A percentile compares a stretch with the other conserved stretches of the same genome.
These are phyloP conservation scores for Scaeva pyrastri DNA, from an alignment of 2,888 invertebrate species.

Conservation along the genomic window DNA sequence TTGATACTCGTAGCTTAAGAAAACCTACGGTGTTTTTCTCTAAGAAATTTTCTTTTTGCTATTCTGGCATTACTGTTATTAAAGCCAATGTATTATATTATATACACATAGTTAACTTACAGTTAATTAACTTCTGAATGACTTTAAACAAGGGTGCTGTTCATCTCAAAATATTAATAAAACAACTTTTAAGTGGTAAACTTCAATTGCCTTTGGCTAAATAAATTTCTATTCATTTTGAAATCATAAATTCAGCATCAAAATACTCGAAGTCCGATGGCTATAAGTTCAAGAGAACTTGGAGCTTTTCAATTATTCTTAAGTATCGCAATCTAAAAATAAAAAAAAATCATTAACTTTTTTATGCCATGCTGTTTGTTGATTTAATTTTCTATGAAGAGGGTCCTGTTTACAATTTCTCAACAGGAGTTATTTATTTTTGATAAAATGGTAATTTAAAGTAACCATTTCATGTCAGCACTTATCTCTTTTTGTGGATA, in stretches of 20 bases:
- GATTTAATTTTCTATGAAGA: background rate
- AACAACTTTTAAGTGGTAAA: conserved; percentile 54
- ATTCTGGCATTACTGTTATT: too few relatives aligned
- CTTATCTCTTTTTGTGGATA: conserved; percentile 1
- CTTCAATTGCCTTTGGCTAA: conserved; percentile 37
- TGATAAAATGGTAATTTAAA: background rate
- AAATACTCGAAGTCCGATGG: conserved; percentile 21
- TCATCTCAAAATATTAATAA: conserved; percentile 40
- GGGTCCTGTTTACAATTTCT: too few relatives aligned
- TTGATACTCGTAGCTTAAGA: too few relatives aligned
- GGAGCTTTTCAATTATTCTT: conserved; percentile 17
- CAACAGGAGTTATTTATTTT: background rate
- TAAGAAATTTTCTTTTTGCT: too few relatives aligned
- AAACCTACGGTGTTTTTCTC: too few relatives aligned
- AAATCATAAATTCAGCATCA: conserved; percentile 33
- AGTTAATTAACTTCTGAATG: conserved; percentile 36
- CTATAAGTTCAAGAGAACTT: conserved; percentile 5
- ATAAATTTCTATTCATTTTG: conserved; percentile 28
- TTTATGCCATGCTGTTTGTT: background rate
- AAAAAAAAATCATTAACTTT: background rate
- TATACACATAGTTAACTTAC: conserved; percentile 14
- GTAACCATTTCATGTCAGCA: background rate
- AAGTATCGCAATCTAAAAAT: background rate
- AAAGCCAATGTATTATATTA: background rate
- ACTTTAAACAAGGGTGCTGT: conserved; percentile 32